Base-by-base conservation (phyloP, 1,140 invertebrate genomes). In the Solenopsis invicta region DNA sequence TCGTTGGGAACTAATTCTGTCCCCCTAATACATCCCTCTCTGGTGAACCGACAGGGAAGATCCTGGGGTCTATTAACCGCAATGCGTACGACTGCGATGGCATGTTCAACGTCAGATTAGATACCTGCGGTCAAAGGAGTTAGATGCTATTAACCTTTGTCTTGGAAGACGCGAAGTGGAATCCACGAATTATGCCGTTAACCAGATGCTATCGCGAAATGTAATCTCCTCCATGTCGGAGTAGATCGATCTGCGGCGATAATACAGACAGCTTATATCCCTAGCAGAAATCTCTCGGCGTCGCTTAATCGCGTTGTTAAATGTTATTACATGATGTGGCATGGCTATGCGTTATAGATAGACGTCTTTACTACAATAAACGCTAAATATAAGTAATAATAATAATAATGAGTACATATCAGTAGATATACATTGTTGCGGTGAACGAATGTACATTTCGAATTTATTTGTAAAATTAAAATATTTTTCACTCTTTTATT, bases 151-250 rank as follows among this genome's bases (percentile, higher is more conserved):
- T 84, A 84, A 84, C 69, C 37, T 84, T 84, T 84, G 80, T 84
- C 69, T 75, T 75, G 29, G 69, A 84, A 82, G 80, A 82, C 66
- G 67, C 69, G 41, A 82, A 84, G 80, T 81, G 64, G 64, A 61
- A 75, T 74, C 69, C 69, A 48, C 48, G 80, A 84, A 84, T 84
- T 84, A 84, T 84, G 54, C 80, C 69, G 80, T 84, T 84, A 84
- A 84, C 69, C 56, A 61, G 69, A 84, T 84, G 29, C 69, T 75
- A 84, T 75, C 69, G 56, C 56, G 54, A 54, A 74, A 62, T 84
- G 69, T 61, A 74, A 84, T 84, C 80, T 62, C 45, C 24, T 61
- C n/a, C 69, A 69, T 75, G 69, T 41, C 16, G 13, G 34, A 18
- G 9, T 74, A 61, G 41, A 84, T 84, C 41, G 54, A 74, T 84